A percentile compares a stretch with the other conserved stretches of the same genome.
phyloP scores from a whole-genome alignment of 92 coral and sea anemone species.

The Phymanthus crucifer region DNA sequence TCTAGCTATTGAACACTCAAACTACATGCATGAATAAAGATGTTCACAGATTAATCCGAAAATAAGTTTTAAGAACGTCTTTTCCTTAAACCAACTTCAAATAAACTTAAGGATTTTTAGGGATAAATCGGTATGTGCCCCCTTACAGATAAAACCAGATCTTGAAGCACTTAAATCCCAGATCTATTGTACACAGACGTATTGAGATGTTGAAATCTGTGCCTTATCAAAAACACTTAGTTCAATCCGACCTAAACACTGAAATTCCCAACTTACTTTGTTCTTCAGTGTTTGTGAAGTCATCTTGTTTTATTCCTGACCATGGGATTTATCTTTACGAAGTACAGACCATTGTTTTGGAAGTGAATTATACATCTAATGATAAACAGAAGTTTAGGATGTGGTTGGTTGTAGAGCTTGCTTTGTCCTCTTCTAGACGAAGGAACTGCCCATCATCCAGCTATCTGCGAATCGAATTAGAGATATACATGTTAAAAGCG shows the following conservation, averaged over 20 bases:
- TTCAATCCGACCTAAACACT: neutral
- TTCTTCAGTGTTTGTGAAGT: neutral
- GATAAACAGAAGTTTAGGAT: slow-evolving; percentile 13
- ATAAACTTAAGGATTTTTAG: neutral
- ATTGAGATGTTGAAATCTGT: slow-evolving; percentile 30
- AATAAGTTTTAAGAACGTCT: neutral
- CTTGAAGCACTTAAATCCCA: slow-evolving; percentile 10
- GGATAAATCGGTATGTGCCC: slow-evolving; percentile 10
- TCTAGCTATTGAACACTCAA: neutral
- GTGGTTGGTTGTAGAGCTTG: neutral
- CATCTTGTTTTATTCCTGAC: slow-evolving; percentile 18
- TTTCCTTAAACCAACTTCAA: slow-evolving; percentile 2
- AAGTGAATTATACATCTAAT: slow-evolving; percentile 13
- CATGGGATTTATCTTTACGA: slow-evolving; percentile 11
- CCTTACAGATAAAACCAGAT: slow-evolving; percentile 22
- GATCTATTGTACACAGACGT: slow-evolving; percentile 12
- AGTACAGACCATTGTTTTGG: slow-evolving; percentile 12
- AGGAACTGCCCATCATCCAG: slow-evolving; percentile 29
- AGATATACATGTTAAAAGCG: slow-evolving; percentile 1
- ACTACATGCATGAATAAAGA: neutral
- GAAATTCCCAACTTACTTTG: slow-evolving; percentile 15
- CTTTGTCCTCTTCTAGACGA: slow-evolving; percentile 11
- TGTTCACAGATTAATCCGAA: neutral
- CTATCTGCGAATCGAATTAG: slow-evolving; percentile 12
- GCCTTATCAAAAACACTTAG: neutral